Conservation (phyloP, 2,113 vertebrate genomes). For the Dromaius novaehollandiae region DNA sequence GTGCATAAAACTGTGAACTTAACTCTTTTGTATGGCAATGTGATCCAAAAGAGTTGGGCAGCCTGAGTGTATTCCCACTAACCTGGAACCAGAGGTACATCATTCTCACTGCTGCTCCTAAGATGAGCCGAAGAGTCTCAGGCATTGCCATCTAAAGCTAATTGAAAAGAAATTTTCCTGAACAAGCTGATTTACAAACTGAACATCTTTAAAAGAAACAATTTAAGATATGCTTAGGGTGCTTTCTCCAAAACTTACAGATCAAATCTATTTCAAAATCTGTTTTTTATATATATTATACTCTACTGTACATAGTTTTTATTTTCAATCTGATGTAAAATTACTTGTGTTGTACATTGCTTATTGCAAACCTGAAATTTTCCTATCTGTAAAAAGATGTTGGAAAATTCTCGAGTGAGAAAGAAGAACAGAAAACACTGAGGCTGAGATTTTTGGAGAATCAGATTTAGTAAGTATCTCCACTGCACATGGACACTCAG, state of each 20-base stretch:
- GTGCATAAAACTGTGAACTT: slow-evolving; percentile 27
- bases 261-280: not conserved
- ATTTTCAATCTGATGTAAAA: not conserved
- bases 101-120: not conserved
- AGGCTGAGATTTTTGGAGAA: not conserved
- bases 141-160: not conserved
- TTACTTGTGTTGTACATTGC: not conserved
- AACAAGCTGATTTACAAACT: not conserved
- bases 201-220: not conserved
- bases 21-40: not conserved
- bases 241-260: not conserved
- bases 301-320: not conserved
- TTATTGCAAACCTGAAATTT: not conserved
- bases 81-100: not conserved
- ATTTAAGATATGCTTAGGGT: not conserved
- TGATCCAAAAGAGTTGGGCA: not conserved
- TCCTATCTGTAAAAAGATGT: not conserved
- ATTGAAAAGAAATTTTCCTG: not conserved
- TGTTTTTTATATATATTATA: not conserved
- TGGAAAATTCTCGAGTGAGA: not conserved
- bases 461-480: not conserved
- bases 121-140: not conserved
- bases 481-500: not conserved
- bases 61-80: not conserved
- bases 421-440: not conserved